Evolutionary conservation across 2,797 vertebrate species (phyloP).

Genomic region (Diplodus puntazzo): DNA sequence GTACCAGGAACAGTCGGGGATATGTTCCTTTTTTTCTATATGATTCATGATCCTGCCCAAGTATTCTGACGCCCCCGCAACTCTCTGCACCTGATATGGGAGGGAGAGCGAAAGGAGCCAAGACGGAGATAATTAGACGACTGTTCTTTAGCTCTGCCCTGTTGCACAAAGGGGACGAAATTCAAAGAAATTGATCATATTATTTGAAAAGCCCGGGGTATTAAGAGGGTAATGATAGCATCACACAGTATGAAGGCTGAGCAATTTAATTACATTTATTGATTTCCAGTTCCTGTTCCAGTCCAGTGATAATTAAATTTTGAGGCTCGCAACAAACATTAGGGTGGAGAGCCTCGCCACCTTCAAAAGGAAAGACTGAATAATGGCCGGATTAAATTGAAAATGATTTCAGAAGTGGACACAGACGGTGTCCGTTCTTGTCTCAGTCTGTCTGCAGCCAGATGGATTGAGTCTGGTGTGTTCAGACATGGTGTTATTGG

Average conservation of each 20-base stretch:
- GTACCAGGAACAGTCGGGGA: conserved; percentile 5
- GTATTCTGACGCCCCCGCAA: conserved; percentile 36
- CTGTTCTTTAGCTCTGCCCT: conserved; percentile 26
- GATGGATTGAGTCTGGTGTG: conserved; percentile 38
- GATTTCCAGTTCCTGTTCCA: conserved; percentile 75
- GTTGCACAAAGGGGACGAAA: conserved; percentile 37
- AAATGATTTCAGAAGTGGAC: conserved; percentile 26
- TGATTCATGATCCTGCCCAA: conserved; percentile 50
- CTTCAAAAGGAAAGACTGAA: conserved; percentile 41
- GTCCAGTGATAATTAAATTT: conserved; percentile 69
- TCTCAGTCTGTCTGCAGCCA: conserved; percentile 22
- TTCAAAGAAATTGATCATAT: conserved; percentile 70
- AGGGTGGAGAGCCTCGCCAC: conserved; percentile 20
- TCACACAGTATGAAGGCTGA: conserved; percentile 61
- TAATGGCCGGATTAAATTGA: conserved; percentile 36
- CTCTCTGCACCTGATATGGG: conserved; percentile 25
- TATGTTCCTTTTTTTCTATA: conserved; percentile 30
- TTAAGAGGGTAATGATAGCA: conserved; percentile 68
- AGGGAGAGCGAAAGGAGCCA: conserved; percentile 46
- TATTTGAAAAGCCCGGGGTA: conserved; percentile 70
- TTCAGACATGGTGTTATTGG: conserved; percentile 23
- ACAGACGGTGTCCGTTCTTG: conserved; percentile 28
- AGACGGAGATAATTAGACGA: conserved; percentile 64
- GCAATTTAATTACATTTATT: conserved; percentile 76
- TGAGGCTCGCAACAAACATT: conserved; percentile 53